phyloP scores from a whole-genome alignment of 2,888 invertebrate genomes.

The Drosophila basisetae region DNA sequence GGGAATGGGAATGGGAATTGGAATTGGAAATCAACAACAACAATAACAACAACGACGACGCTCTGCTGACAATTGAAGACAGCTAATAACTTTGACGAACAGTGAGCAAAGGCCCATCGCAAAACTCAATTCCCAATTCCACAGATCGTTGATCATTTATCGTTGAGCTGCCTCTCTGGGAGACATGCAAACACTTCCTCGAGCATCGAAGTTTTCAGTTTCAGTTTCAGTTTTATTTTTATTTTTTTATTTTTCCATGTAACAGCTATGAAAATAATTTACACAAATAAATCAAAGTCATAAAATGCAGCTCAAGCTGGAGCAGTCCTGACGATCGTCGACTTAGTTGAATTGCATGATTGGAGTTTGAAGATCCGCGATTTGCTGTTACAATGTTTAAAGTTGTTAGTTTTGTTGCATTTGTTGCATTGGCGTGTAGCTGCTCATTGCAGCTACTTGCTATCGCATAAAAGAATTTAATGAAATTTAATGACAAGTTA shows the following conservation, averaged over 20 bases:
- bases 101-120: conserved; percentile 44
- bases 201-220: conserved; percentile 33
- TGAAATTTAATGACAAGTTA: conserved; percentile 81
- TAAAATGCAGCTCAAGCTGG: conserved; percentile 60
- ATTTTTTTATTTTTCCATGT: conserved; percentile 41
- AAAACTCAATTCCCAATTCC: conserved; percentile 25
- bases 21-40: conserved; percentile 13
- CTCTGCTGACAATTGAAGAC: conserved; percentile 74
- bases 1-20: conserved; percentile 36
- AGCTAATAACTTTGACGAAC: conserved; percentile 71
- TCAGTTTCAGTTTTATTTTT: too few relatives aligned
- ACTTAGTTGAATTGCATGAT: conserved; percentile 15
- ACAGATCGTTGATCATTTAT: conserved; percentile 19
- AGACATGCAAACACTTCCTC: conserved; percentile 69
- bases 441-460: conserved; percentile 52
- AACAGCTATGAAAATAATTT: conserved; percentile 72
- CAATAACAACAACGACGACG: conserved; percentile 7
- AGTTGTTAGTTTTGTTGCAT: conserved; percentile 26
- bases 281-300: conserved; percentile 79
- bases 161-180: conserved; percentile 8
- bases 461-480: conserved; percentile 81
- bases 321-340: conserved; percentile 23
- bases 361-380: conserved; percentile 46
- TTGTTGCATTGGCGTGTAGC: conserved; percentile 7
- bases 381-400: conserved; percentile 50